Conservation (phyloP, 2,888 invertebrate species). For the Ormyrus pomaceus region DNA sequence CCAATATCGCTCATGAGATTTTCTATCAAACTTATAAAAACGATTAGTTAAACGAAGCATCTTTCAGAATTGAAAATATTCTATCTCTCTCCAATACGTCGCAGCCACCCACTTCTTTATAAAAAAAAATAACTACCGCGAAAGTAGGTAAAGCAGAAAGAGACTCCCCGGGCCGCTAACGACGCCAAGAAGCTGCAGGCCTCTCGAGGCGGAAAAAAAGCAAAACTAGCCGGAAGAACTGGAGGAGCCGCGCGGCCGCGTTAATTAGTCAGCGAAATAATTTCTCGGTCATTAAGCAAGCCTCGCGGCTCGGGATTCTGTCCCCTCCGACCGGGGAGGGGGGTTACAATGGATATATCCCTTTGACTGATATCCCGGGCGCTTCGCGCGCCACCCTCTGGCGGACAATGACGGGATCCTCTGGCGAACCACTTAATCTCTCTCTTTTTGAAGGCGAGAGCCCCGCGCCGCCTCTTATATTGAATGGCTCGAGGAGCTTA, state of each 20-base stretch:
- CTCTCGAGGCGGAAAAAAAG: slow-evolving; percentile 1
- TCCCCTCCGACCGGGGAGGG: not conserved
- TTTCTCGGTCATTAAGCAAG: slow-evolving; percentile 66
- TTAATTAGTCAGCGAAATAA: slow-evolving; percentile 66
- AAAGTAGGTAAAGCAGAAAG: not conserved
- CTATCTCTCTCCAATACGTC: too few species aligned
- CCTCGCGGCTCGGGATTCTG: slow-evolving; percentile 2
- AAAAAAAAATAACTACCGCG: slow-evolving; percentile 13
- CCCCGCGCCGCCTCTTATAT: slow-evolving; percentile 1
- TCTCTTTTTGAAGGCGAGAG: not conserved
- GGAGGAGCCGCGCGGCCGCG: slow-evolving; percentile 25
- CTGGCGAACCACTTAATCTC: slow-evolving; percentile 11
- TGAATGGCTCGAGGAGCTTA: slow-evolving; percentile 23
- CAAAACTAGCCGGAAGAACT: not conserved
- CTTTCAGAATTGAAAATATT: too few species aligned
- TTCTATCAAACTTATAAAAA: too few species aligned
- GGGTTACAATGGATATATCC: slow-evolving; percentile 39
- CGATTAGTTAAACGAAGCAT: too few species aligned
- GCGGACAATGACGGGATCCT: slow-evolving; percentile 6
- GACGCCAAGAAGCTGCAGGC: slow-evolving; percentile 12
- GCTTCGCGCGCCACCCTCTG: slow-evolving; percentile 1
- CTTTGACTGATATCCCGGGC: slow-evolving; percentile 24
- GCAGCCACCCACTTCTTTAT: not conserved
- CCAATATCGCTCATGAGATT: too few species aligned
- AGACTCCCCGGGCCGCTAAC: not conserved